Conservation (phyloP, 2,888 invertebrate genomes). For the Melipona beecheii region DNA sequence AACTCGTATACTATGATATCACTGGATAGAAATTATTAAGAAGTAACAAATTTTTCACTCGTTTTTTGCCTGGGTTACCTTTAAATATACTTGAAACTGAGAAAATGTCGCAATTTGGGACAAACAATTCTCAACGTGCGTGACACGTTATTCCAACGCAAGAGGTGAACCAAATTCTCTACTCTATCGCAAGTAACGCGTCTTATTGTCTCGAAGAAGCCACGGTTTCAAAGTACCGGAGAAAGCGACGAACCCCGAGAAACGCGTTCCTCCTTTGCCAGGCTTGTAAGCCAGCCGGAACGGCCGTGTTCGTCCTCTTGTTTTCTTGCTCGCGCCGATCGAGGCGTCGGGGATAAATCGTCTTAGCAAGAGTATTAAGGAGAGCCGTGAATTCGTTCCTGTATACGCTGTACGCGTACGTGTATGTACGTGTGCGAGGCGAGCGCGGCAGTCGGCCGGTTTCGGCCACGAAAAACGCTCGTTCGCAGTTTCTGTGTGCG, state of each 20-base stretch:
- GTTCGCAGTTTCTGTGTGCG: conserved; percentile 24
- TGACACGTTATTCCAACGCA: too few species aligned
- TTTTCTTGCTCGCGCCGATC: conserved; percentile 61
- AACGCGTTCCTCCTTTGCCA: conserved; percentile 7
- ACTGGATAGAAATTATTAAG: too few species aligned
- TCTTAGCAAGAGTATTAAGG: conserved; percentile 64
- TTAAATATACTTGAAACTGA: too few species aligned
- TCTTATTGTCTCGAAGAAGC: neutral
- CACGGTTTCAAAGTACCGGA: neutral
- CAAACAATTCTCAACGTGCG: too few species aligned
- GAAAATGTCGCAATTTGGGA: too few species aligned
- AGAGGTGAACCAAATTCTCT: neutral
- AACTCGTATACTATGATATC: too few species aligned
- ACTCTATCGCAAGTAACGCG: neutral
- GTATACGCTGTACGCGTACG: conserved; percentile 21
- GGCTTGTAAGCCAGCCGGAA: conserved; percentile 24
- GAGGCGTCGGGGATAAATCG: conserved; percentile 64
- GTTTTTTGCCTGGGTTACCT: too few species aligned
- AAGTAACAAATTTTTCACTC: too few species aligned
- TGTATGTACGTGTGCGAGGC: neutral
- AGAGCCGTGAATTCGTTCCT: conserved; percentile 62
- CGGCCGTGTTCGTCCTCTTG: conserved; percentile 61
- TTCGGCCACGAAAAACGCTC: conserved; percentile 52
- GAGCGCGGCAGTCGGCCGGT: conserved; percentile 37
- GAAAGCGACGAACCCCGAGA: neutral